phyloP scores from a whole-genome alignment of 2,888 invertebrate species.

The Phengaris arion region DNA sequence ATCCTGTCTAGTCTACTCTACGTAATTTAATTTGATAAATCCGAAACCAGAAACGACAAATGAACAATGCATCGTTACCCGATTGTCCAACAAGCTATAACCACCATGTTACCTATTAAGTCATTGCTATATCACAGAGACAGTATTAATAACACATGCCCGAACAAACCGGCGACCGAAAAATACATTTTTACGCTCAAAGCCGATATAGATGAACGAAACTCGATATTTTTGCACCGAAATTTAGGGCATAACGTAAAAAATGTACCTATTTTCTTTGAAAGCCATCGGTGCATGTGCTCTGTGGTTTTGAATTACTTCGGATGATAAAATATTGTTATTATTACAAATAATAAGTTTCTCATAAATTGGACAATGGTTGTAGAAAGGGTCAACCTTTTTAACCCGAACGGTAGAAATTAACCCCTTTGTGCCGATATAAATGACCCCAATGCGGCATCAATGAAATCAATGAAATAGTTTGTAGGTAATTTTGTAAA shows the following conservation, averaged over 20 bases:
- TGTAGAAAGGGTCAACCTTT: constrained; percentile 67
- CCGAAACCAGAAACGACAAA: background rate
- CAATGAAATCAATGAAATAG: constrained; percentile 42
- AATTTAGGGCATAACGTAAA: constrained; percentile 71
- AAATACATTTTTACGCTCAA: constrained; percentile 45
- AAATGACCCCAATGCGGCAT: constrained; percentile 46
- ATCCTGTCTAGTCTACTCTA: too few species aligned
- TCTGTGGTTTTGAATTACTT: constrained; percentile 66
- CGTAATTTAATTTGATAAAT: background rate
- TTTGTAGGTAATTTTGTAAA: constrained; percentile 41
- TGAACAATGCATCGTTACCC: background rate
- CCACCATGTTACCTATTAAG: background rate
- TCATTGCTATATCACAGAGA: constrained; percentile 4
- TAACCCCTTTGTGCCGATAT: constrained; percentile 53
- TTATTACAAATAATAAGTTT: constrained; percentile 54
- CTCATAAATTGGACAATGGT: constrained; percentile 60
- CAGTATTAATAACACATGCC: constrained; percentile 65
- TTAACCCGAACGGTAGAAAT: constrained; percentile 49
- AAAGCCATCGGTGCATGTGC: constrained; percentile 63
- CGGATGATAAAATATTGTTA: constrained; percentile 46
- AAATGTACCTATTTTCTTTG: constrained; percentile 62
- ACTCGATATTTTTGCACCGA: constrained; percentile 72
- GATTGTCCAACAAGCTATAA: constrained; percentile 1
- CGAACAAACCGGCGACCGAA: constrained; percentile 57
- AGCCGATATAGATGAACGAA: constrained; percentile 48